phyloP scores from a whole-genome alignment of 1,140 invertebrate genomes.

The Atopsyche davidsoni region DNA sequence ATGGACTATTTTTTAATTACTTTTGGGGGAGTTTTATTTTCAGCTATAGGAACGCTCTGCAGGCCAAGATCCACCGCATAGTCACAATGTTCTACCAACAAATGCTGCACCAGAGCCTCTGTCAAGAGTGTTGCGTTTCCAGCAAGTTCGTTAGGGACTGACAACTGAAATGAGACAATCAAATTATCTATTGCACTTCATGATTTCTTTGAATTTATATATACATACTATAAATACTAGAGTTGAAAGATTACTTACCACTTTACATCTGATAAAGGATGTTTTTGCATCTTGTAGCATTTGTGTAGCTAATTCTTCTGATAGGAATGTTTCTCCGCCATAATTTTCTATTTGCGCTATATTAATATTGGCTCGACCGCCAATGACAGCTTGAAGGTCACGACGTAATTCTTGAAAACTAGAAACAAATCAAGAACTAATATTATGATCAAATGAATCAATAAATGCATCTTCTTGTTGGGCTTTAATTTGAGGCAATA shows the following conservation, averaged over 20 bases:
- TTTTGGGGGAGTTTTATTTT: constrained; percentile 70
- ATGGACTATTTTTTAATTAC: constrained; percentile 27
- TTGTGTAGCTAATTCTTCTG: constrained; percentile 91
- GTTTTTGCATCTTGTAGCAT: constrained; percentile 88
- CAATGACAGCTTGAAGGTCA: constrained; percentile 90
- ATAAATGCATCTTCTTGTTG: too few species aligned
- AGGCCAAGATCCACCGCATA: constrained; percentile 93
- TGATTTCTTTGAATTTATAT: constrained; percentile 8
- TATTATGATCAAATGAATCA: too few species aligned
- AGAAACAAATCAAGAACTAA: constrained; percentile 30
- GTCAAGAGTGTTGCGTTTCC: constrained; percentile 78
- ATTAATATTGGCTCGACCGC: constrained; percentile 85
- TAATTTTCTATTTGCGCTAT: constrained; percentile 92
- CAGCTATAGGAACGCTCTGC: constrained; percentile 84
- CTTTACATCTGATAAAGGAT: constrained; percentile 82
- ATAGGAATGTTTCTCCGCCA: constrained; percentile 95
- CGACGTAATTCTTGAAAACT: constrained; percentile 88
- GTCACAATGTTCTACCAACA: constrained; percentile 90
- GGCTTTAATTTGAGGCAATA: too few species aligned
- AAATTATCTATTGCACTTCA: neutral
- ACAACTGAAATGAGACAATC: constrained; percentile 57
- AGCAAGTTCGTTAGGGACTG: constrained; percentile 70
- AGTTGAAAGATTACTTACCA: constrained; percentile 56
- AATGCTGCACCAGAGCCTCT: constrained; percentile 78
- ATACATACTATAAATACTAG: constrained; percentile 1